These are phyloP conservation scores for Halichoeres trimaculatus DNA, from an alignment of 2,113 vertebrate species.

Conservation along the genomic window DNA sequence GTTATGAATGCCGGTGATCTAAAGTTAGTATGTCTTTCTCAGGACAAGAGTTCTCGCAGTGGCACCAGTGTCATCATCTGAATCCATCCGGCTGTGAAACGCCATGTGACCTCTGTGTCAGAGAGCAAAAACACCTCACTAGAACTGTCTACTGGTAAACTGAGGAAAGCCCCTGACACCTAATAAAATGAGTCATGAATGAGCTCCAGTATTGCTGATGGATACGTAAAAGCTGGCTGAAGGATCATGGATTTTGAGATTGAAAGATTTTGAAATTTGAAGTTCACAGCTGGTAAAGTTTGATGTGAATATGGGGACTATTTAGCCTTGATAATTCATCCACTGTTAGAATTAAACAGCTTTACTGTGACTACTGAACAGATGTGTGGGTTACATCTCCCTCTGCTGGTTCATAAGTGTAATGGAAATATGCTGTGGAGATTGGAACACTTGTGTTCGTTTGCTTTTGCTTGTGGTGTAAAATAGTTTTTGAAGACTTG, in stretches of 20 bases:
- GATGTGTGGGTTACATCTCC: neutral
- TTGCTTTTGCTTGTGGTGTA: neutral
- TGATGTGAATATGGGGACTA: neutral
- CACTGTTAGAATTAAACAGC: neutral
- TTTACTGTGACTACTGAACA: neutral
- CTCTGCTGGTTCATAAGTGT: conserved; percentile 35
- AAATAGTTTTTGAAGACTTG: neutral
- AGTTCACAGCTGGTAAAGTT: too few species aligned
- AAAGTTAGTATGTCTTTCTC: conserved; percentile 78
- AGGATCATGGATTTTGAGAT: too few species aligned
- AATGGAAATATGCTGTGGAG: neutral
- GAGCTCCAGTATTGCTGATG: neutral
- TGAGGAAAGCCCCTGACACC: neutral
- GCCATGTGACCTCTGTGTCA: conserved; percentile 47
- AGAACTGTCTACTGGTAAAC: conserved; percentile 26
- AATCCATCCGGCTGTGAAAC: conserved; percentile 55
- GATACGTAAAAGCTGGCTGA: neutral
- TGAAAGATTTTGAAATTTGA: too few species aligned
- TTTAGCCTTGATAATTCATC: neutral
- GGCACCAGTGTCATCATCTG: conserved; percentile 92
- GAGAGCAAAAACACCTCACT: conserved; percentile 35
- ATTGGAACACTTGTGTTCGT: neutral
- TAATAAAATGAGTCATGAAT: conserved; percentile 1
- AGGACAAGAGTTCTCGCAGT: conserved; percentile 91
- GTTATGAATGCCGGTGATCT: conserved; percentile 33